A percentile compares a stretch with the other conserved stretches of the same genome.
These are phyloP conservation scores for Epinephelus fuscoguttatus DNA, from an alignment of 2,113 vertebrate genomes.

Conservation along the genomic window DNA sequence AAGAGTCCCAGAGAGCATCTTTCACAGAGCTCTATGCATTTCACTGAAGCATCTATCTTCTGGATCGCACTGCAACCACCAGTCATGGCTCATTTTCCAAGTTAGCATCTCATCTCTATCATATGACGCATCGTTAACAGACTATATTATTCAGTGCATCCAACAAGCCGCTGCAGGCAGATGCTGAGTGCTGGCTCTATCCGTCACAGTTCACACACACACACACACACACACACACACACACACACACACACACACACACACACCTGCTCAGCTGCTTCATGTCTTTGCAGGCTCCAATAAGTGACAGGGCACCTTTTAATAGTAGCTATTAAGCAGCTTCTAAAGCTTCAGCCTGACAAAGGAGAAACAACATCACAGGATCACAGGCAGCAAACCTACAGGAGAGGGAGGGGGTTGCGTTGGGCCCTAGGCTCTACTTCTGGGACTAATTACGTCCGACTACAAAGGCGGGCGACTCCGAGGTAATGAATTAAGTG, in stretches of 20 bases:
- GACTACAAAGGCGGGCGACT: conserved; percentile 66
- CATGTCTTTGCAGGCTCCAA: neutral
- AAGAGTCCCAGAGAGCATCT: neutral
- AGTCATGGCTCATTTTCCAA: neutral
- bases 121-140: neutral
- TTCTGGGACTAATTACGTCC: conserved; percentile 74
- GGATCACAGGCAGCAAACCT: conserved; percentile 29
- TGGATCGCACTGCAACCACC: neutral
- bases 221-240: too few relatives aligned
- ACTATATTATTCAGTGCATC: neutral
- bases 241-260: neutral
- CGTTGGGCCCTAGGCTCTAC: conserved; percentile 22
- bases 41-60: neutral
- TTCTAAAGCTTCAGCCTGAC: conserved; percentile 44
- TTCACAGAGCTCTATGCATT: neutral
- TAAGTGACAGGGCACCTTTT: conserved; percentile 13
- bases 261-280: conserved; percentile 34
- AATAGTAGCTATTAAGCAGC: conserved; percentile 39
- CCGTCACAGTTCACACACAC: neutral
- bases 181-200: neutral
- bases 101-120: neutral
- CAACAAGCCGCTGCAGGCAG: neutral
- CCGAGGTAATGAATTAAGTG: conserved; percentile 70
- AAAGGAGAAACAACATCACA: conserved; percentile 32
- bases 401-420: conserved; percentile 12